Evolutionary conservation across 92 coral and sea anemone species (phyloP).

Genomic region (Desmophyllum pertusum): DNA sequence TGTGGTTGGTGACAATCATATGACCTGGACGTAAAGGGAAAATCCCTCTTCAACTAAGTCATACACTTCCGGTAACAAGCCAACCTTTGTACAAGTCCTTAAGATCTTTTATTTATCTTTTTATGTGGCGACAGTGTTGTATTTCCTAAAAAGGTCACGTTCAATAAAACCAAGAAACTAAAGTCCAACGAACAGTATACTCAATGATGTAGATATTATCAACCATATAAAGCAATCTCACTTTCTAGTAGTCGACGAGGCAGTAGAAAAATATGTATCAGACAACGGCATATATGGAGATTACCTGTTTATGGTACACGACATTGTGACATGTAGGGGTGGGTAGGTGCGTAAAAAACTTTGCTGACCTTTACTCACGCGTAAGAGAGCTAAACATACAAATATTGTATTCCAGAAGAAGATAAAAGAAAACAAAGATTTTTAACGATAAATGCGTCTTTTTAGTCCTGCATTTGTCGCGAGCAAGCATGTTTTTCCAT

Average conservation of each 20-base stretch:
- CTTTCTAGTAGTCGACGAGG: background rate
- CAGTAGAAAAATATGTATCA: background rate
- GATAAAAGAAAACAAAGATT: background rate
- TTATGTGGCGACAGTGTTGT: background rate
- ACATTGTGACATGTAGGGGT: background rate
- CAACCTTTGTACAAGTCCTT: background rate
- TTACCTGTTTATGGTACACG: background rate
- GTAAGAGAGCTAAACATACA: background rate
- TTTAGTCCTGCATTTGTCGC: background rate
- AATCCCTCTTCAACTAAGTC: slow-evolving; percentile 21
- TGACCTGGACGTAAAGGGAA: slow-evolving; percentile 15
- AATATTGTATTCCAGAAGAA: background rate
- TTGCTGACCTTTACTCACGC: background rate
- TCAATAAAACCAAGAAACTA: background rate
- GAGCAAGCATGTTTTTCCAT: too few species aligned
- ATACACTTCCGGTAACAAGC: slow-evolving; percentile 13
- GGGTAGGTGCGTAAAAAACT: background rate
- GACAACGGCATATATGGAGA: background rate
- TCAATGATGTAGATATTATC: background rate
- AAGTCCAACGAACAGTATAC: background rate
- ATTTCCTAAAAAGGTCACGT: slow-evolving; percentile 5
- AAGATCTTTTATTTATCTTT: background rate
- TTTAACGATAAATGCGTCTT: background rate
- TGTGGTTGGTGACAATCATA: background rate
- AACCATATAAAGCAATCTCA: background rate